Percentiles rank a stretch among this genome's conserved stretches.
Conservation (phyloP, 2,888 invertebrate genomes). For the Pachycephus smyrnensis region DNA sequence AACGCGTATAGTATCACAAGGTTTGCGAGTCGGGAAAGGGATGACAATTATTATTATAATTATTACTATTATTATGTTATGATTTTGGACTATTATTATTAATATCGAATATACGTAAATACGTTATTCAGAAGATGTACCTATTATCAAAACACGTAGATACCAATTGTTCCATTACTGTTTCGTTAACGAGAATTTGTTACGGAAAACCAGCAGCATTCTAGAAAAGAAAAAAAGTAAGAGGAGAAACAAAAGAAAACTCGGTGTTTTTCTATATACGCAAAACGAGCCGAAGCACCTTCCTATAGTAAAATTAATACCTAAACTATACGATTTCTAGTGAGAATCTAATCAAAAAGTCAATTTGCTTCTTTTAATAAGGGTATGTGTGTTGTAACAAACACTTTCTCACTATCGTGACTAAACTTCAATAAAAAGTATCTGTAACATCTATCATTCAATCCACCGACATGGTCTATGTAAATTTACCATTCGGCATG, state of each 20-base stretch:
- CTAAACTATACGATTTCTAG: not conserved
- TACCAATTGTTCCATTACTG: not conserved
- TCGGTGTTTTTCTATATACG: not conserved
- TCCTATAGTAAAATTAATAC: not conserved
- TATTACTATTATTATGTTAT: constrained; percentile 31
- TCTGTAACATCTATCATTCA: not conserved
- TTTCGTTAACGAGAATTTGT: not conserved
- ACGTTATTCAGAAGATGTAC: not conserved
- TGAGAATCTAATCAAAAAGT: not conserved
- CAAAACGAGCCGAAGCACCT: no score
- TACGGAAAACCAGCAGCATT: not conserved
- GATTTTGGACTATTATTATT: constrained; percentile 28
- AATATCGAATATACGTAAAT: constrained; percentile 22
- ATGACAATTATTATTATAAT: constrained; percentile 29
- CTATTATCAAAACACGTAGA: not conserved
- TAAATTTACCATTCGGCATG: not conserved
- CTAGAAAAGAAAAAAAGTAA: constrained; percentile 6
- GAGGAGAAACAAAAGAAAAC: constrained; percentile 6
- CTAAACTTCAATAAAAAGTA: not conserved
- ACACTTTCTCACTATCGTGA: not conserved
- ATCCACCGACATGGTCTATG: not conserved
- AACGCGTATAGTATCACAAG: not conserved
- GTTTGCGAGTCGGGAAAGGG: not conserved
- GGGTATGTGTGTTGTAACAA: not conserved
- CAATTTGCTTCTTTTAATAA: not conserved